These are phyloP conservation scores for Tricholaema leucomelas DNA, from an alignment of 2,113 vertebrate genomes.

Conservation along the genomic window DNA sequence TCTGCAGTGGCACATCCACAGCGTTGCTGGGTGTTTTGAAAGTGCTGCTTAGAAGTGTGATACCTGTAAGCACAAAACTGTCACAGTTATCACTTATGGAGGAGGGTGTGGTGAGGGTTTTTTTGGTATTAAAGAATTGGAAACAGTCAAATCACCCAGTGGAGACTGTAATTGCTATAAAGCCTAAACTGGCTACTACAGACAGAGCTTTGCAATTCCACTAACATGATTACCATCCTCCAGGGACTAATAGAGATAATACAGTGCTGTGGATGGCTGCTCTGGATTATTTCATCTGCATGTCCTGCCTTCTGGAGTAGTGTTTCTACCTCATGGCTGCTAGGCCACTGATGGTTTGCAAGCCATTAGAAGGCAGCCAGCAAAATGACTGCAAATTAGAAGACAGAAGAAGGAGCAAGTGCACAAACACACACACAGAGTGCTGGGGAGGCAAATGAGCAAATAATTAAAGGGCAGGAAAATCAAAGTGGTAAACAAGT, in stretches of 20 bases:
- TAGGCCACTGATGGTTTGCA: neutral
- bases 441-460: neutral
- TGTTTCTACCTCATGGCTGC: neutral
- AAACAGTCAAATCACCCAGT: neutral
- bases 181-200: neutral
- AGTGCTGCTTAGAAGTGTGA: neutral
- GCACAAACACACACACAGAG: neutral
- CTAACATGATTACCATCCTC: neutral
- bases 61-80: neutral
- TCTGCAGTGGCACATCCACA: neutral
- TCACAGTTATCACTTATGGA: neutral
- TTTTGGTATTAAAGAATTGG: neutral
- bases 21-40: neutral
- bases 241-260: slow-evolving; percentile 38
- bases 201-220: slow-evolving; percentile 20
- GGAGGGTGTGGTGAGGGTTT: neutral
- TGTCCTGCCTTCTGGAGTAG: neutral
- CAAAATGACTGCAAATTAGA: neutral
- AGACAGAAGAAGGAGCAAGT: neutral
- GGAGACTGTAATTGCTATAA: neutral
- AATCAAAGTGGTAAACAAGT: neutral
- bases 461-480: neutral
- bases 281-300: slow-evolving; percentile 21
- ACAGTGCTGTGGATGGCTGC: slow-evolving; percentile 31
- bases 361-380: neutral